Conservation (phyloP, 1,140 invertebrate genomes). For the Pararge aegeria region DNA sequence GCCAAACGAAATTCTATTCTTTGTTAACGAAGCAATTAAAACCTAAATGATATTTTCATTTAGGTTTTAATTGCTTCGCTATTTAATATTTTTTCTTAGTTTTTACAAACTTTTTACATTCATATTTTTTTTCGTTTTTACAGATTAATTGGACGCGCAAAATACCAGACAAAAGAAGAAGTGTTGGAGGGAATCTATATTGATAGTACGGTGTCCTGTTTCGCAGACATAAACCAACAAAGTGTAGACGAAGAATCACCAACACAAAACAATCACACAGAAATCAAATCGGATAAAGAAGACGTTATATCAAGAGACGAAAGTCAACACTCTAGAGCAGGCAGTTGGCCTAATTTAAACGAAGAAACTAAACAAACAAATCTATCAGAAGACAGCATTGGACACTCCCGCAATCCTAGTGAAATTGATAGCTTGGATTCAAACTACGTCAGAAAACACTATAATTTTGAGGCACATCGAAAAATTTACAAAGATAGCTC, state of each 20-base stretch:
- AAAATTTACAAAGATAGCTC: constrained; percentile 73
- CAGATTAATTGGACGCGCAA: constrained; percentile 72
- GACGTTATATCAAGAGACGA: constrained; percentile 51
- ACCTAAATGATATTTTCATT: too few relatives aligned
- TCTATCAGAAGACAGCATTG: constrained; percentile 71
- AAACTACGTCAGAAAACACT: constrained; percentile 82
- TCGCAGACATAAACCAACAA: constrained; percentile 73
- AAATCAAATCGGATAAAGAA: constrained; percentile 56
- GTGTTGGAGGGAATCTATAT: constrained; percentile 77
- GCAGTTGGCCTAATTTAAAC: constrained; percentile 70
- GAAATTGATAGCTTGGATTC: constrained; percentile 84
- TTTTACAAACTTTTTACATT: too few relatives aligned
- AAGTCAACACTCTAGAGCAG: constrained; percentile 60
- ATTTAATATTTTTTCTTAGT: too few relatives aligned
- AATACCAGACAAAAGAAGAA: constrained; percentile 78
- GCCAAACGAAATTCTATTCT: too few relatives aligned
- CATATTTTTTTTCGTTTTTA: constrained; percentile 38
- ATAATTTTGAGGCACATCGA: constrained; percentile 74
- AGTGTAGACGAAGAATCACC: constrained; percentile 50
- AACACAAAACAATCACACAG: constrained; percentile 36
- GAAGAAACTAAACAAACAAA: constrained; percentile 65
- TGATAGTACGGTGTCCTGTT: constrained; percentile 75
- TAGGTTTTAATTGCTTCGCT: too few relatives aligned
- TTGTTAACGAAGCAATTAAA: too few relatives aligned
- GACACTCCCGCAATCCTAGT: constrained; percentile 75